Conservation (phyloP, 2,888 invertebrate species). For the Cynaeus angustus region DNA sequence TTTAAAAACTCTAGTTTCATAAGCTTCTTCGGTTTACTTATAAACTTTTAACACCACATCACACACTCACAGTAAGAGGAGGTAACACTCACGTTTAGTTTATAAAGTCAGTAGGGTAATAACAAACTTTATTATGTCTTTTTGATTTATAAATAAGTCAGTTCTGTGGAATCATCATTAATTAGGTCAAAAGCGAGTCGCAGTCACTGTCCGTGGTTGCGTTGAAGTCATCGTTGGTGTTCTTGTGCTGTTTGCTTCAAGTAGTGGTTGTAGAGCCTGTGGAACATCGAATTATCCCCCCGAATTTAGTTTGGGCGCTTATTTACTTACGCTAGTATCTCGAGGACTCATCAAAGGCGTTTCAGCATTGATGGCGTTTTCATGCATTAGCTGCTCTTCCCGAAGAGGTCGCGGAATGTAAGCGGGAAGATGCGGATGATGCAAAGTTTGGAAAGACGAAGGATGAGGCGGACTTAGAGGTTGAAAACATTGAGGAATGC, state of each 20-base stretch:
- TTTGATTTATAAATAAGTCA: conserved; percentile 64
- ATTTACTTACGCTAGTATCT: conserved; percentile 63
- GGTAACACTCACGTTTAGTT: conserved; percentile 53
- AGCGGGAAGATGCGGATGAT: conserved; percentile 67
- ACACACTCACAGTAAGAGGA: conserved; percentile 52
- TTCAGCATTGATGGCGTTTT: conserved; percentile 66
- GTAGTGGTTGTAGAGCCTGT: conserved; percentile 66
- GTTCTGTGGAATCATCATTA: conserved; percentile 62
- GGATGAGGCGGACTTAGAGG: conserved; percentile 69
- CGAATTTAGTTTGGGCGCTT: neutral
- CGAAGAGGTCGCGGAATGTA: conserved; percentile 67
- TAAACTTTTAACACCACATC: conserved; percentile 49
- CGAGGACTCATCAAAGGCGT: conserved; percentile 68
- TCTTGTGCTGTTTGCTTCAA: conserved; percentile 66
- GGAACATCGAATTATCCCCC: conserved; percentile 45
- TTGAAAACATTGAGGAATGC: conserved; percentile 64
- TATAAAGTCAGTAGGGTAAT: conserved; percentile 24
- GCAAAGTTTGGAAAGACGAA: conserved; percentile 69
- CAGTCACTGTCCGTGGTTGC: conserved; percentile 69
- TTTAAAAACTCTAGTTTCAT: conserved; percentile 31
- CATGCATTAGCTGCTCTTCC: conserved; percentile 65
- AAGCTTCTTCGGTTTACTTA: conserved; percentile 38
- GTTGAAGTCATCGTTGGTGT: conserved; percentile 67
- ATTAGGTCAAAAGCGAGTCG: conserved; percentile 72
- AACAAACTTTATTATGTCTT: conserved; percentile 37